Base-by-base conservation (phyloP, 2,113 vertebrate species). In the Cololabis saira region DNA sequence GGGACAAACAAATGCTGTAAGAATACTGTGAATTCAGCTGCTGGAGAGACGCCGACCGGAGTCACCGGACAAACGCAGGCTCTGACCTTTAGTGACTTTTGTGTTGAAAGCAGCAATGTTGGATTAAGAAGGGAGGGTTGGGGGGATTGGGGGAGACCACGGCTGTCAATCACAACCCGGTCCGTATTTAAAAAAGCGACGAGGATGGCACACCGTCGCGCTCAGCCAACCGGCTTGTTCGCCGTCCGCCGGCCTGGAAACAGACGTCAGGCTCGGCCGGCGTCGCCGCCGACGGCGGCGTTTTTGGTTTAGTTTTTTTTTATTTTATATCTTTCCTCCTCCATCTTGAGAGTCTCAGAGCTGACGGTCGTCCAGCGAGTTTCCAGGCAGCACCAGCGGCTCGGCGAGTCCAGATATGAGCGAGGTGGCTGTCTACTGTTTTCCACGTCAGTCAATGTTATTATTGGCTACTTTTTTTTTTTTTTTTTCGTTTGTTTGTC, bases 11-110 rank as follows among this genome's bases (percentile, higher is more conserved):
- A 79, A 77, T 79, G 84, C 85, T 88, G 91, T 85, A 83, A 81
- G 88, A 89, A 88, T 89, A 90, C 89, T 92, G 87, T 92, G 89
- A 93, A 90, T 89, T 89, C 81, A 79, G 71, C 85, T 85, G 78
- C 87, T 77, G 78, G 44, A 45, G 42, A 73, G 59, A 50, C 49
- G 51, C 51, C 60, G 14, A 45, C 59, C 74, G 3, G 51, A 62
- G 77, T 79, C 74, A 56, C 65, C 42, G 0, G 45, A 61, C 48
- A 37, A 80, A 64, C 47, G 63, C 62, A 45, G 74, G 67, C 73
- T 73, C 58, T 84, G 83, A 83, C 88, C 85, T 89, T 87, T 74
- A 75, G 73, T 77, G 83, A 83, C 78, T 71, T 84, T 84, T 84
- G 64, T 59, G 71, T 78, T 81, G 81, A 79, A 91, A 37, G 33